Percentiles rank a stretch among this genome's conserved stretches.
Conservation (phyloP, 2,888 invertebrate species). For the Sclerodermus sp. region DNA sequence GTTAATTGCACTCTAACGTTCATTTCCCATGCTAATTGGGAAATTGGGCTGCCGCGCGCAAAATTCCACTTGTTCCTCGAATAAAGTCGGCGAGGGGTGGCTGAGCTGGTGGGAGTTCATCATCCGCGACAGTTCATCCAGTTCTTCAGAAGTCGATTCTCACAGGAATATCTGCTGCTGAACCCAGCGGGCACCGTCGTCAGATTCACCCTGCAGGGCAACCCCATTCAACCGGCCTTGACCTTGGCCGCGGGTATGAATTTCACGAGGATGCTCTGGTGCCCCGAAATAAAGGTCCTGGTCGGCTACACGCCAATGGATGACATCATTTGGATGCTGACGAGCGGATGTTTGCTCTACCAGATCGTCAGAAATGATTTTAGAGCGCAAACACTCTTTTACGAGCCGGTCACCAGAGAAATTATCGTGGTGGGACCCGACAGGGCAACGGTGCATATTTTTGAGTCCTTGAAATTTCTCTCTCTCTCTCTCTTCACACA, state of each 20-base stretch:
- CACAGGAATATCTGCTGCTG: conserved; percentile 35
- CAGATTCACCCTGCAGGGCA: conserved; percentile 35
- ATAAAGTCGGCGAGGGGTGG: too few species aligned
- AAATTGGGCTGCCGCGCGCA: background rate
- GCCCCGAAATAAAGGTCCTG: conserved; percentile 15
- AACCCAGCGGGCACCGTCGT: conserved; percentile 17
- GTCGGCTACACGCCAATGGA: conserved; percentile 25
- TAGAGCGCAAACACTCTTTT: conserved; percentile 22
- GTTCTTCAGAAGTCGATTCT: too few species aligned
- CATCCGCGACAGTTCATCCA: too few species aligned
- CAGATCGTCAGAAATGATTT: conserved; percentile 30
- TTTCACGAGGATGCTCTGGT: conserved; percentile 34
- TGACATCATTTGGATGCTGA: conserved; percentile 31
- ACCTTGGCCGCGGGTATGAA: conserved; percentile 20
- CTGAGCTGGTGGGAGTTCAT: too few species aligned
- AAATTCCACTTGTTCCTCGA: too few species aligned
- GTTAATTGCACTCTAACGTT: background rate
- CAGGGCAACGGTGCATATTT: conserved; percentile 20
- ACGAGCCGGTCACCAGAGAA: conserved; percentile 21
- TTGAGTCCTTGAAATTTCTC: too few species aligned
- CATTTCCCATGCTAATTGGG: background rate
- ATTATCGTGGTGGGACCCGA: conserved; percentile 26
- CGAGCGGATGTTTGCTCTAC: conserved; percentile 16
- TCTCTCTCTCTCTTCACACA: too few species aligned
- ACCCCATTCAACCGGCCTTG: conserved; percentile 27